Evolutionary conservation across 37 sponge, comb jelly and placozoan species (phyloP).

Genomic region (Chondrilla cf. caribensis): DNA sequence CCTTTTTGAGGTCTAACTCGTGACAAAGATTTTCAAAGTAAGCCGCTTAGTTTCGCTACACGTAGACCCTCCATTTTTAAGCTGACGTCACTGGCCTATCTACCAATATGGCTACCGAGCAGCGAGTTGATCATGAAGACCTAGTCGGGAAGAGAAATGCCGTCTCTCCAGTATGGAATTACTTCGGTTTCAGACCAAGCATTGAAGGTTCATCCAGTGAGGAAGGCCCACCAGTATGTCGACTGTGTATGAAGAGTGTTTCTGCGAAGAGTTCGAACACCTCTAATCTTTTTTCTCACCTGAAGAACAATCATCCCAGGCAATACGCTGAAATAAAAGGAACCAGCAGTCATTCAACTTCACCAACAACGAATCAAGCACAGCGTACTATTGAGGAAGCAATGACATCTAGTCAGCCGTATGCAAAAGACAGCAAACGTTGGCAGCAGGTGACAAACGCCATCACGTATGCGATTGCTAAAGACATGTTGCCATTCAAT

Average conservation of each 20-base stretch:
- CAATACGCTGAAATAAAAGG: neutral
- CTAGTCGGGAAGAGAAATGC: neutral
- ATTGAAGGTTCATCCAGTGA: neutral
- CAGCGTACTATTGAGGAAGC: neutral
- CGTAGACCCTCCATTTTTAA: too few species aligned
- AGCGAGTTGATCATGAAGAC: too few species aligned
- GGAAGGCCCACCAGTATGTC: neutral
- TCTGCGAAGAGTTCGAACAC: constrained; percentile 7
- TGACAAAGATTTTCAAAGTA: too few species aligned
- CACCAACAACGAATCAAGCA: neutral
- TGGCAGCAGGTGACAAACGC: constrained; percentile 1
- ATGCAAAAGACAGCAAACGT: neutral
- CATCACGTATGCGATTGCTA: neutral
- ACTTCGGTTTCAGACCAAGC: neutral
- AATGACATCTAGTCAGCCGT: neutral
- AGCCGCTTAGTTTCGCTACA: too few species aligned
- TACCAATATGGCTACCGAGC: too few species aligned
- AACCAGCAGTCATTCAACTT: neutral
- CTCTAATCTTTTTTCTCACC: neutral
- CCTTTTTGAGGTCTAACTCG: too few species aligned
- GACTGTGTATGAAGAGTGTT: neutral
- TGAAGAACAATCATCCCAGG: neutral
- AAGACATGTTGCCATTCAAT: neutral
- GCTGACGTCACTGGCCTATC: too few species aligned
- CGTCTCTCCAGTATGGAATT: neutral